A percentile compares a stretch with the other conserved stretches of the same genome.
Conservation (phyloP, 2,888 invertebrate genomes). For the Spilosoma lubricipeda region DNA sequence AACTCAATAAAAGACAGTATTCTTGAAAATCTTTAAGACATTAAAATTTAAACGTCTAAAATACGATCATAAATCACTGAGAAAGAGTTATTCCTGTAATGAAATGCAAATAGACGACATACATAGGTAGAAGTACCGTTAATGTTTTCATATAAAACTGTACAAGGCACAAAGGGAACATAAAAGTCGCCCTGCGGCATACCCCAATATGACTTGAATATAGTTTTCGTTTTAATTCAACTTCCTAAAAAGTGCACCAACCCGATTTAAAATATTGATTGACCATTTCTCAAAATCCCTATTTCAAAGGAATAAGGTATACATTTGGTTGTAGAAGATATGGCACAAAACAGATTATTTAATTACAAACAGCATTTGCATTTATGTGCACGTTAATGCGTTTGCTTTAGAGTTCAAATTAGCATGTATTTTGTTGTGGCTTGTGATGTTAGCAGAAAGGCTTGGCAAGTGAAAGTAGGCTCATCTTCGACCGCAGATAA, state of each 20-base stretch:
- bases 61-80: constrained; percentile 6
- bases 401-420: constrained; percentile 21
- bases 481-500: constrained; percentile 79
- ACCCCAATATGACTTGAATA: constrained; percentile 47
- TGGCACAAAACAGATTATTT: constrained; percentile 55
- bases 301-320: constrained; percentile 35
- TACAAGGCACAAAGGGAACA: constrained; percentile 28
- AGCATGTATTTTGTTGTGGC: constrained; percentile 6
- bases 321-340: constrained; percentile 45
- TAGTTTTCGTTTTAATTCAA: constrained; percentile 47
- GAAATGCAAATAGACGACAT: constrained; percentile 25
- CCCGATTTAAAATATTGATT: constrained; percentile 40
- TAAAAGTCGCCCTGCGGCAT: constrained; percentile 45
- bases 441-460: constrained; percentile 48
- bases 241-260: constrained; percentile 52
- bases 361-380: constrained; percentile 44
- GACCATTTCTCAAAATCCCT: constrained; percentile 20
- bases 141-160: constrained; percentile 25
- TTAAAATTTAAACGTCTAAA: too few species aligned
- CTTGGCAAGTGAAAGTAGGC: constrained; percentile 78
- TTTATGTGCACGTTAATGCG: not conserved
- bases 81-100: constrained; percentile 15
- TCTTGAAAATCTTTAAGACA: too few species aligned
- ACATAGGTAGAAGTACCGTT: too few species aligned
- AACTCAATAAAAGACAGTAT: too few species aligned